These are phyloP conservation scores for Scaptomyza polygonia DNA, from an alignment of 2,888 invertebrate genomes.

Conservation along the genomic window DNA sequence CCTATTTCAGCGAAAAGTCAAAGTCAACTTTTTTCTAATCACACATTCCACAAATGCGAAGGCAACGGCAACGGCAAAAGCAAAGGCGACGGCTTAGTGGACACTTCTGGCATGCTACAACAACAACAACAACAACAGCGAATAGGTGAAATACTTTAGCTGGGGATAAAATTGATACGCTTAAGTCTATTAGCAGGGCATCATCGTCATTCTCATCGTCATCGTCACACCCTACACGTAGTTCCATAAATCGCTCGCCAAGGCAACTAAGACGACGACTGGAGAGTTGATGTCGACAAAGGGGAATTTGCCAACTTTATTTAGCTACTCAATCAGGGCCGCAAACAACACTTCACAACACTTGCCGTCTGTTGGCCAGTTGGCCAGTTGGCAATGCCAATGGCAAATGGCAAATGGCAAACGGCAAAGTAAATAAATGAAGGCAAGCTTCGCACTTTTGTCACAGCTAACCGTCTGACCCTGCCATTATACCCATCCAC, in stretches of 20 bases:
- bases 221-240: conserved; percentile 26
- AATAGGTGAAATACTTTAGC: not conserved
- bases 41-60: conserved; percentile 19
- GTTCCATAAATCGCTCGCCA: conserved; percentile 55
- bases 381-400: conserved; percentile 40
- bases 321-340: conserved; percentile 76
- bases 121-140: not conserved
- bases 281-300: conserved; percentile 11
- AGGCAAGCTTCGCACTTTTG: conserved; percentile 72
- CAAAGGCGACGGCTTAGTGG: conserved; percentile 8
- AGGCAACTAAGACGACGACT: conserved; percentile 4
- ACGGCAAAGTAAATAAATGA: conserved; percentile 69
- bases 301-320: conserved; percentile 62
- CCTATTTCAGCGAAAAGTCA: not conserved
- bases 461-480: conserved; percentile 33
- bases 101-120: conserved; percentile 16
- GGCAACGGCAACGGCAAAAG: not conserved
- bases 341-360: conserved; percentile 70
- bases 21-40: conserved; percentile 17
- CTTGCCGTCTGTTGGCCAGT: conserved; percentile 51
- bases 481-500: not conserved
- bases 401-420: conserved; percentile 45
- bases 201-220: conserved; percentile 1
- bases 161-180: conserved; percentile 54
- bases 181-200: conserved; percentile 52